Base-by-base conservation (phyloP, 2,797 vertebrate species). In the Pangasius djambal region DNA sequence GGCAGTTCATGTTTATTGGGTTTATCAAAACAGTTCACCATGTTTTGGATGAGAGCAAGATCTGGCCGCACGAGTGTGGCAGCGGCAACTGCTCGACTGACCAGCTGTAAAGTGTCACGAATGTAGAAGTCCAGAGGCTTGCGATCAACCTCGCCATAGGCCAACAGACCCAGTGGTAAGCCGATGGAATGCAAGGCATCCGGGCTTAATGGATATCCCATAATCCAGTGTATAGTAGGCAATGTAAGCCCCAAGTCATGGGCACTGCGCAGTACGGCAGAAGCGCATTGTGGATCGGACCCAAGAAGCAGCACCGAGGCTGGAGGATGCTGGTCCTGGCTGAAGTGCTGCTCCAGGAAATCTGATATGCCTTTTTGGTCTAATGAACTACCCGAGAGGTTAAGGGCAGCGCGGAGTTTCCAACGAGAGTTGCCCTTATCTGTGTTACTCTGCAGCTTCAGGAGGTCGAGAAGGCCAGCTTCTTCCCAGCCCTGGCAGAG, bases 401-500 rank as follows among this genome's bases (percentile, higher is more conserved):
- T 97, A 57, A 98, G 94, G 72, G 97, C 37, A 0, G 96, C 91
- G 4, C 89, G 95, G 0, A 97, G 93, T 31, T 94, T 93, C 93
- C 96, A 95, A 59, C 89, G 92, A 3, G 88, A 79, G 5, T 81
- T 57, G 0, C 91, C 92, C 90, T 88, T 90, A 83, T 83, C 89
- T 16, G 67, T 28, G 18, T 50, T 13, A 0, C 95, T 93, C 55
- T 89, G 94, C 8, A 57, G 92, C 0, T 96, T 93, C 92, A 98
- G 95, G 55, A 97, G 94, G 83, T 88, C 59, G 83, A 97, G 93
- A 87, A 98, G 95, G 78, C 94, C 61, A 0, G 95, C 86, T 20
- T 96, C 91, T n/a, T 98, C 97, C 96, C 96, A 97, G 61, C 96
- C 95, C 0, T 89, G 95, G 92, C 98, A 98, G 59, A 98, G 93